A percentile compares a stretch with the other conserved stretches of the same genome.
These are phyloP conservation scores for Lerista edwardsae DNA, from an alignment of 2,797 vertebrate genomes.

Conservation along the genomic window DNA sequence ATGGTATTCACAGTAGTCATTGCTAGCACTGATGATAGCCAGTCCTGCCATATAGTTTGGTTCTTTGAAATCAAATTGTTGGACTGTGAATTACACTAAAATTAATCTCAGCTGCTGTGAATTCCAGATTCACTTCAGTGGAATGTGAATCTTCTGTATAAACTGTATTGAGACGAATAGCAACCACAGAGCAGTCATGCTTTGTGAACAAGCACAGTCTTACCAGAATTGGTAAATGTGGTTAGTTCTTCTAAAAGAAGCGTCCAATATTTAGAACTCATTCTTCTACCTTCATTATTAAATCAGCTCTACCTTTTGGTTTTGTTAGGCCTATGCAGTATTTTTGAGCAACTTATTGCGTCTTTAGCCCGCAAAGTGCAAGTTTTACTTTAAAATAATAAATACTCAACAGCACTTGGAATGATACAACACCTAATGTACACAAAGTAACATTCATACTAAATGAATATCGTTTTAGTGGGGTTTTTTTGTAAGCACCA, in stretches of 20 bases:
- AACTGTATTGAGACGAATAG: neutral
- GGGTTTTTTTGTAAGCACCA: neutral
- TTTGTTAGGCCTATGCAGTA: conserved; percentile 11
- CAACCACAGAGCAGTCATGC: conserved; percentile 6
- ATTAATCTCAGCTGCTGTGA: neutral
- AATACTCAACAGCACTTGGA: conserved; percentile 23
- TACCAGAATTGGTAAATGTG: conserved; percentile 47
- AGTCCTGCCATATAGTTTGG: neutral
- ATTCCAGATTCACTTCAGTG: neutral
- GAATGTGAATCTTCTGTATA: neutral
- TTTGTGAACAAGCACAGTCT: conserved; percentile 9
- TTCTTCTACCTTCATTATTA: neutral
- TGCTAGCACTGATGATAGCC: neutral
- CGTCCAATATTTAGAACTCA: conserved; percentile 18
- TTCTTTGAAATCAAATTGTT: conserved; percentile 1
- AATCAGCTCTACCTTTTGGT: neutral
- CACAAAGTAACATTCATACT: neutral
- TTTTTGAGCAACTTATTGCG: conserved; percentile 35
- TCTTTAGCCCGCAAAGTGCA: conserved; percentile 16
- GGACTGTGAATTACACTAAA: neutral
- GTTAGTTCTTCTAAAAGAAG: conserved; percentile 35
- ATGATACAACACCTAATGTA: neutral
- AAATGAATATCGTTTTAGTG: conserved; percentile 13
- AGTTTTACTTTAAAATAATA: conserved; percentile 32
- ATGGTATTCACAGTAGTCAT: neutral